Evolutionary conservation across 2,797 vertebrate species (phyloP).

Genomic region (Hoplostethus atlanticus): DNA sequence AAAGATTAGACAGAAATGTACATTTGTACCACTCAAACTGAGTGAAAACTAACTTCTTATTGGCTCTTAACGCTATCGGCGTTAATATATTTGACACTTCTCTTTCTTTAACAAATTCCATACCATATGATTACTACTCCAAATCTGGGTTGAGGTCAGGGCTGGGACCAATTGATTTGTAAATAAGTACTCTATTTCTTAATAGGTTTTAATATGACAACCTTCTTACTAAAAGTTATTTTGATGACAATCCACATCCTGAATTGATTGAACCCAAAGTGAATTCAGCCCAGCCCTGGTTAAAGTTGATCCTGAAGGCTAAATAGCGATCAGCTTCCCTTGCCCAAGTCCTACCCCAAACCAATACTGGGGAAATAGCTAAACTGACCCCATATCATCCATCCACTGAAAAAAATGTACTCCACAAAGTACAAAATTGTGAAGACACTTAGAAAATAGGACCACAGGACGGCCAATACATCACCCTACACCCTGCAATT

Average conservation of each 20-base stretch:
- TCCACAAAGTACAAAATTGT: background rate
- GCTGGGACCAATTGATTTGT: conserved; percentile 1
- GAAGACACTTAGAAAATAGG: conserved; percentile 26
- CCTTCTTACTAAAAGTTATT: conserved; percentile 10
- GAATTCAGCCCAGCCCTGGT: background rate
- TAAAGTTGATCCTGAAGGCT: conserved; percentile 7
- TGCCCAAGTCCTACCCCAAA: conserved; percentile 7
- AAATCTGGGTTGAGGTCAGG: background rate
- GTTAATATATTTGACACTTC: background rate
- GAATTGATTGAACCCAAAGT: conserved; percentile 16
- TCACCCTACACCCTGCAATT: background rate
- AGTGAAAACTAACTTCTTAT: background rate
- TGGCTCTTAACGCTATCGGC: background rate
- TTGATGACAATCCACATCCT: background rate
- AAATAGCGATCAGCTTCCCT: background rate
- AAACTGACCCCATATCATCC: background rate
- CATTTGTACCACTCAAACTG: background rate
- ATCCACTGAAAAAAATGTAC: background rate
- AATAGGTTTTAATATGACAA: background rate
- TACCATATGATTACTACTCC: background rate
- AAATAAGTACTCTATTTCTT: background rate
- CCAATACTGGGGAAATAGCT: conserved; percentile 1
- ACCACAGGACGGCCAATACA: background rate
- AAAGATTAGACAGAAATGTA: background rate
- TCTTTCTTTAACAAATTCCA: background rate